These are phyloP conservation scores for Columba janthina DNA, from an alignment of 2,113 vertebrate genomes.

Conservation along the genomic window DNA sequence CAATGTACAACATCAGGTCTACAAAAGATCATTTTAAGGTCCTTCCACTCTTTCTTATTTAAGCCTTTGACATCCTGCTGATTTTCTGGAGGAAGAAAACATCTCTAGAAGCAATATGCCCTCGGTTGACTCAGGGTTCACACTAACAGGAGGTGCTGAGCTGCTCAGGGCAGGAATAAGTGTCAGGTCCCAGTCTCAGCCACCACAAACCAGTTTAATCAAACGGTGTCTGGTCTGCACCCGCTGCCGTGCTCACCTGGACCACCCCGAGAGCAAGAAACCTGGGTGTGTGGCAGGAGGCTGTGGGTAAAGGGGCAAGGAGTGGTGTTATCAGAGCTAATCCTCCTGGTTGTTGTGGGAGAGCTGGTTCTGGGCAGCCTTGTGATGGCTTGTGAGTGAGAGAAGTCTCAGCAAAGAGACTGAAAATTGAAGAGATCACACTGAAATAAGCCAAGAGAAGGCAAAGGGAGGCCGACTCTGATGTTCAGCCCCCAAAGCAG, in stretches of 20 bases:
- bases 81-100: background rate
- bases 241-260: fast-evolving
- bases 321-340: background rate
- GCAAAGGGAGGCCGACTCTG: background rate
- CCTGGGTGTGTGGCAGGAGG: background rate
- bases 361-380: background rate
- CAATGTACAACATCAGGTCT: background rate
- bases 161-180: background rate
- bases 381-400: background rate
- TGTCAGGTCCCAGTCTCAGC: background rate
- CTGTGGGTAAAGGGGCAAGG: background rate
- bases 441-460: background rate
- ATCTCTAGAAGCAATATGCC: background rate
- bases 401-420: background rate
- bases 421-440: background rate
- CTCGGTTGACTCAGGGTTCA: background rate
- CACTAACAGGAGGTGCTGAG: background rate
- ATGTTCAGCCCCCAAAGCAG: background rate
- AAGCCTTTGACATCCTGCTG: background rate
- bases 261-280: fast-evolving
- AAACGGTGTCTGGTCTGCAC: background rate
- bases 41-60: background rate
- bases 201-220: background rate
- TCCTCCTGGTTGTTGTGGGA: fast-evolving
- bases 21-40: background rate